phyloP scores from a whole-genome alignment of 2,888 invertebrate genomes.

The Lasius fuliginosus region DNA sequence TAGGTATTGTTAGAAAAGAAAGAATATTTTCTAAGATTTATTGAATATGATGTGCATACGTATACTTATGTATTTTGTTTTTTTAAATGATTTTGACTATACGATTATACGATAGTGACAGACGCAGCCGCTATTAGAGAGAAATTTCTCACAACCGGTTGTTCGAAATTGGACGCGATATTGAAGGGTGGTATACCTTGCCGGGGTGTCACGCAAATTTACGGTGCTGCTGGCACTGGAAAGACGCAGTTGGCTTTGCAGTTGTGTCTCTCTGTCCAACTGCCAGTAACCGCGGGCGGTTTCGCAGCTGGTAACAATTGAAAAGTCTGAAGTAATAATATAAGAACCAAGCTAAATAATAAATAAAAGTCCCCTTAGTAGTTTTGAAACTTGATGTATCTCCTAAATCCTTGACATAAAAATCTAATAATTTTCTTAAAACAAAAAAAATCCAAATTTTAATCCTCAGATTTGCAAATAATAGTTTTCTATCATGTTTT shows the following conservation, averaged over 20 bases:
- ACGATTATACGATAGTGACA: slow-evolving; percentile 45
- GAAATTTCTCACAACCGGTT: slow-evolving; percentile 87
- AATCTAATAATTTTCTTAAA: not conserved
- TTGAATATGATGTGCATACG: not conserved
- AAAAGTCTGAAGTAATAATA: slow-evolving; percentile 2
- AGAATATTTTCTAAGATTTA: not conserved
- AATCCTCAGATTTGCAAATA: not conserved
- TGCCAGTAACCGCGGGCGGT: slow-evolving; percentile 87
- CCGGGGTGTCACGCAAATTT: slow-evolving; percentile 92
- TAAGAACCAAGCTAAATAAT: no score
- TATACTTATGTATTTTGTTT: not conserved
- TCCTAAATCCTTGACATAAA: not conserved
- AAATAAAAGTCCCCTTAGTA: not conserved
- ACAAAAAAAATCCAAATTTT: not conserved
- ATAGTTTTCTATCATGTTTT: not conserved
- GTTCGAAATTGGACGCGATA: slow-evolving; percentile 88
- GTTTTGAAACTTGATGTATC: not conserved
- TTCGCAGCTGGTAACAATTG: slow-evolving; percentile 86
- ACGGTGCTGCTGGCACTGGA: slow-evolving; percentile 93
- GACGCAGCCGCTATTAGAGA: slow-evolving; percentile 62
- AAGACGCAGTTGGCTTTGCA: slow-evolving; percentile 94
- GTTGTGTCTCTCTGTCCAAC: slow-evolving; percentile 90
- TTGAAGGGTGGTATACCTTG: slow-evolving; percentile 90
- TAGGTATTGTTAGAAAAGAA: slow-evolving; percentile 57
- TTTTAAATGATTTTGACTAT: not conserved